Conservation (phyloP, 2,888 invertebrate genomes). For the Drosophila picticornis region DNA sequence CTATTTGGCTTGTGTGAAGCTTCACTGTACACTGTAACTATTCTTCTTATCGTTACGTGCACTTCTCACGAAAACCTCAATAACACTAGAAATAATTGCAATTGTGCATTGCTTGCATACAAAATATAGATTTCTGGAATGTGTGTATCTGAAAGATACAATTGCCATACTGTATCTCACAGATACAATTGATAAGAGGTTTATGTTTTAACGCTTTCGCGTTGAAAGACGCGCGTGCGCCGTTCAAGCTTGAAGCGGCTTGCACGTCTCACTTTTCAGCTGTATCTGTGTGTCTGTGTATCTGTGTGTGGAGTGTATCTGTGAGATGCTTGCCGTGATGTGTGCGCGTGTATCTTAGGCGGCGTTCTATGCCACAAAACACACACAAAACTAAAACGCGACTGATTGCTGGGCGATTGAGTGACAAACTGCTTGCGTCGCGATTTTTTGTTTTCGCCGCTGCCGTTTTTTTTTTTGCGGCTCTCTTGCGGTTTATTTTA, state of each 20-base stretch:
- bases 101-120: slow-evolving; percentile 12
- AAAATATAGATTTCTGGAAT: not conserved
- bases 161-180: slow-evolving; percentile 23
- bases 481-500: slow-evolving; percentile 73
- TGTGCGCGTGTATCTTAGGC: slow-evolving; percentile 21
- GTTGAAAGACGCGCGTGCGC: slow-evolving; percentile 44
- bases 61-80: slow-evolving; percentile 16
- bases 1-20: not conserved
- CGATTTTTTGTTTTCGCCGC: slow-evolving; percentile 42
- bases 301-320: slow-evolving; percentile 6
- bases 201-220: slow-evolving; percentile 37
- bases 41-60: slow-evolving; percentile 45
- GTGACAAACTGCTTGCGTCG: slow-evolving; percentile 76
- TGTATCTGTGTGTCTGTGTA: not conserved
- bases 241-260: slow-evolving; percentile 19
- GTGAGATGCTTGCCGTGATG: slow-evolving; percentile 34
- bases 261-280: slow-evolving; percentile 33
- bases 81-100: not conserved
- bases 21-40: slow-evolving; percentile 17
- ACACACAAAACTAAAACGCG: slow-evolving; percentile 53
- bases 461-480: slow-evolving; percentile 55
- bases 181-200: slow-evolving; percentile 29
- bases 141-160: slow-evolving; percentile 40
- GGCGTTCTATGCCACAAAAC: slow-evolving; percentile 18
- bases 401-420: slow-evolving; percentile 76